phyloP scores from a whole-genome alignment of 1,140 invertebrate species.

The Homarus americanus region DNA sequence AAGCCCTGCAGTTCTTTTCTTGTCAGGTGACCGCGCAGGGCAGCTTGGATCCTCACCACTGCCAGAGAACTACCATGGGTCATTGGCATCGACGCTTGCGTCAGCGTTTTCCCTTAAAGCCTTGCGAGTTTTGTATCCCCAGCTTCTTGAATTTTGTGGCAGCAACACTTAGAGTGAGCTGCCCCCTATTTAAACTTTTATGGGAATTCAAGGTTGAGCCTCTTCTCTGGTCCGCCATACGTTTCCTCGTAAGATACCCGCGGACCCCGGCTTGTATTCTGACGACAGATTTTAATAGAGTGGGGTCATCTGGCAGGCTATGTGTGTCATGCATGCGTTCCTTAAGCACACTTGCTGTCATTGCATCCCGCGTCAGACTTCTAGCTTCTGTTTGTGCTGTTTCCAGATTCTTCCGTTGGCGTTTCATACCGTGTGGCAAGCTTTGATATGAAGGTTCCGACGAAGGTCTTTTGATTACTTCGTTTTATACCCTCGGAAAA shows the following conservation, averaged over 20 bases:
- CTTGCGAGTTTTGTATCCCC: conserved; percentile 36
- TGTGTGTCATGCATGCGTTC: not conserved
- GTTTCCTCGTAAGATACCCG: conserved; percentile 26
- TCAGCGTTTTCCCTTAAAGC: conserved; percentile 5
- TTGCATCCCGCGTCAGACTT: not conserved
- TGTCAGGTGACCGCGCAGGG: not conserved
- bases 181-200: not conserved
- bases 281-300: conserved; percentile 12
- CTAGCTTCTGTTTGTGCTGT: not conserved
- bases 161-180: not conserved
- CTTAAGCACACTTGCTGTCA: not conserved
- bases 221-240: not conserved
- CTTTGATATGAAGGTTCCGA: conserved; percentile 1
- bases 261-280: conserved; percentile 40
- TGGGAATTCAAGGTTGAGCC: not conserved
- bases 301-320: not conserved
- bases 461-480: not conserved
- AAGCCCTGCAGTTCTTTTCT: not conserved
- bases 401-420: conserved; percentile 2
- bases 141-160: conserved; percentile 36
- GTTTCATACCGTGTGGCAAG: not conserved
- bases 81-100: not conserved
- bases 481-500: conserved; percentile 36
- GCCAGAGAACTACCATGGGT: not conserved
- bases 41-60: not conserved